Conservation (phyloP, 2,113 vertebrate genomes). For the Azemiops feae region DNA sequence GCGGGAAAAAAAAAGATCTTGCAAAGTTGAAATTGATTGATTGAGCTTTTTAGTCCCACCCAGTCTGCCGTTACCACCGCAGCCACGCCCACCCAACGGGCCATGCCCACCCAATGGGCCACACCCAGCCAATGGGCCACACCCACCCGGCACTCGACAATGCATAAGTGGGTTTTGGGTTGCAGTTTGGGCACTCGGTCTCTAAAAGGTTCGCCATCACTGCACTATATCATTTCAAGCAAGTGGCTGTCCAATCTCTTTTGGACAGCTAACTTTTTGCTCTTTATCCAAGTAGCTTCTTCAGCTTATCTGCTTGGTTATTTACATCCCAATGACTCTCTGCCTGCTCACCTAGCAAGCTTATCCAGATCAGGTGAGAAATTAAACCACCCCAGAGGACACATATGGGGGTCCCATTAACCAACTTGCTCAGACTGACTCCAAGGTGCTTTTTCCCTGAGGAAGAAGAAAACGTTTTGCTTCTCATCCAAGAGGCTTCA, state of each 20-base stretch:
- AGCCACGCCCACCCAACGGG: too few relatives aligned
- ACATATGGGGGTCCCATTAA: neutral
- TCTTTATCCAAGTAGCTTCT: neutral
- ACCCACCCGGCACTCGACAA: too few relatives aligned
- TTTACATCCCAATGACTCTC: neutral
- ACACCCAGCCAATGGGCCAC: too few relatives aligned
- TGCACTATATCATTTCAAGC: too few relatives aligned
- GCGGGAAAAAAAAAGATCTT: too few relatives aligned
- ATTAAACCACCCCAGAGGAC: neutral
- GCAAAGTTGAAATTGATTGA: too few relatives aligned
- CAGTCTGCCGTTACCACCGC: too few relatives aligned
- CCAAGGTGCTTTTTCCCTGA: neutral
- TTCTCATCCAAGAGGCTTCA: neutral
- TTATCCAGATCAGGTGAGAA: neutral
- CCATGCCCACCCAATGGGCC: too few relatives aligned
- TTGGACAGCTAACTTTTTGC: neutral
- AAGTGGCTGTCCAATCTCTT: neutral
- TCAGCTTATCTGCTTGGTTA: neutral
- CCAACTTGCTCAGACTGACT: neutral
- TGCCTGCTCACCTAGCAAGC: neutral
- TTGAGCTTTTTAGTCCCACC: too few relatives aligned
- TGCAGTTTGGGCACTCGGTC: too few relatives aligned
- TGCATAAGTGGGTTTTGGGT: too few relatives aligned
- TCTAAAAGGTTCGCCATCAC: too few relatives aligned
- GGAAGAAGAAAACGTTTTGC: neutral